Percentiles rank a stretch among this genome's conserved stretches.
phyloP scores from a whole-genome alignment of 1,140 invertebrate species.

The Rhopalosiphum maidis region DNA sequence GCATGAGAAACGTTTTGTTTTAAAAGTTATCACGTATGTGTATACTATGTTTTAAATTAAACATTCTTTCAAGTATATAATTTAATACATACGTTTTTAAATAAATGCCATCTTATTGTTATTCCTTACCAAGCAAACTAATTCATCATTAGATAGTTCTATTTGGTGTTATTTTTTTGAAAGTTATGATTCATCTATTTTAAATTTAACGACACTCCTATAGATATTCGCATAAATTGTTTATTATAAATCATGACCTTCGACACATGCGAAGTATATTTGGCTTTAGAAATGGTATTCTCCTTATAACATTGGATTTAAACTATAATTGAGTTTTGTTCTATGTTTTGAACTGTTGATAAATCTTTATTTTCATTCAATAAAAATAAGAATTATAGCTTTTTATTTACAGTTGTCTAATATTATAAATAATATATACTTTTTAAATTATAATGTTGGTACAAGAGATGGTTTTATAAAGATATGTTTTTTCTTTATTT shows the following conservation, averaged over 20 bases:
- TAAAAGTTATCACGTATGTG: not conserved
- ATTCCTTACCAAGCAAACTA: not conserved
- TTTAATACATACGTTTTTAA: not conserved
- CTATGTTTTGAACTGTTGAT: not conserved
- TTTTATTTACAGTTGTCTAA: not conserved
- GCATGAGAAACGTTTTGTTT: not conserved
- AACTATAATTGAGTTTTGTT: not conserved
- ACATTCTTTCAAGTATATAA: not conserved
- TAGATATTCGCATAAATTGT: not conserved
- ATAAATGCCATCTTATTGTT: not conserved
- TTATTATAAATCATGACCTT: not conserved
- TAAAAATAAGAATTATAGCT: too few relatives aligned
- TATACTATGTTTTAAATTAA: not conserved
- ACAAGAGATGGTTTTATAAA: too few relatives aligned
- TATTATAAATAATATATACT: not conserved
- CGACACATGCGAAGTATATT: not conserved
- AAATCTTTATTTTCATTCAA: too few relatives aligned
- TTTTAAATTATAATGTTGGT: too few relatives aligned
- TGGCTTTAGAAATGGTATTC: not conserved
- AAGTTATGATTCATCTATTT: constrained; percentile 29
- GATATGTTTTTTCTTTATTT: too few relatives aligned
- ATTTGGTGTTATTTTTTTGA: not conserved
- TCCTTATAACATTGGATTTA: not conserved
- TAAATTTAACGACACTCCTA: not conserved
- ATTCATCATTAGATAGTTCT: not conserved